Conservation (phyloP, 1,140 invertebrate species). For the Zaprionus lachaisei region DNA sequence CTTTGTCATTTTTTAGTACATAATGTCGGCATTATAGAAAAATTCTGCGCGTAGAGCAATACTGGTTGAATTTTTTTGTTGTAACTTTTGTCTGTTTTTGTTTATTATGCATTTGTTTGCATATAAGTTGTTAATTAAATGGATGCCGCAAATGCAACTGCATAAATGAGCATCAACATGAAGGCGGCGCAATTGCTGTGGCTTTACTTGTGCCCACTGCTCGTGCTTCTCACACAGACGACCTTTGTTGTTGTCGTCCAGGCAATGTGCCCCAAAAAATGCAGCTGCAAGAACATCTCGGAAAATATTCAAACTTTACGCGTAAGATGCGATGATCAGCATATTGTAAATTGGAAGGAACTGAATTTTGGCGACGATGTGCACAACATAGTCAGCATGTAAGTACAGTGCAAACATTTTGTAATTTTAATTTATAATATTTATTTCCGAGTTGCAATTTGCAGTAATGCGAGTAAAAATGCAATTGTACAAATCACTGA, state of each 20-base stretch:
- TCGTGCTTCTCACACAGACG: slow-evolving; percentile 21
- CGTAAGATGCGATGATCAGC: slow-evolving; percentile 85
- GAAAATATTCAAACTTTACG: slow-evolving; percentile 82
- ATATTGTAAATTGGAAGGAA: slow-evolving; percentile 83
- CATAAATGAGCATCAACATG: slow-evolving; percentile 49
- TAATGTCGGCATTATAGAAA: slow-evolving; percentile 23
- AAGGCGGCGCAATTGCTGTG: slow-evolving; percentile 49
- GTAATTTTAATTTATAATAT: not conserved
- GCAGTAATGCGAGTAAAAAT: slow-evolving; percentile 91
- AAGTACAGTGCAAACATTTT: slow-evolving; percentile 61
- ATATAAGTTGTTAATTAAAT: slow-evolving; percentile 58
- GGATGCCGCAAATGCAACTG: slow-evolving; percentile 40
- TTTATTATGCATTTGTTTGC: slow-evolving; percentile 64
- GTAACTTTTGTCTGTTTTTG: slow-evolving; percentile 69
- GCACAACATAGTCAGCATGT: slow-evolving; percentile 84
- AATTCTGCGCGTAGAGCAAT: slow-evolving; percentile 45
- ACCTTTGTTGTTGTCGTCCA: slow-evolving; percentile 34
- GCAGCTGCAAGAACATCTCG: slow-evolving; percentile 71
- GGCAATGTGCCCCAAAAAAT: slow-evolving; percentile 71
- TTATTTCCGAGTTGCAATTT: slow-evolving; percentile 34
- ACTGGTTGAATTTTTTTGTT: slow-evolving; percentile 60
- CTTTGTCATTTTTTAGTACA: slow-evolving; percentile 32
- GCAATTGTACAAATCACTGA: slow-evolving; percentile 89
- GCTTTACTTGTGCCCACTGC: slow-evolving; percentile 25
- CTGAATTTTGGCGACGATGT: slow-evolving; percentile 84